These are phyloP conservation scores for Eurytoma californica DNA, from an alignment of 2,888 invertebrate genomes.

Conservation along the genomic window DNA sequence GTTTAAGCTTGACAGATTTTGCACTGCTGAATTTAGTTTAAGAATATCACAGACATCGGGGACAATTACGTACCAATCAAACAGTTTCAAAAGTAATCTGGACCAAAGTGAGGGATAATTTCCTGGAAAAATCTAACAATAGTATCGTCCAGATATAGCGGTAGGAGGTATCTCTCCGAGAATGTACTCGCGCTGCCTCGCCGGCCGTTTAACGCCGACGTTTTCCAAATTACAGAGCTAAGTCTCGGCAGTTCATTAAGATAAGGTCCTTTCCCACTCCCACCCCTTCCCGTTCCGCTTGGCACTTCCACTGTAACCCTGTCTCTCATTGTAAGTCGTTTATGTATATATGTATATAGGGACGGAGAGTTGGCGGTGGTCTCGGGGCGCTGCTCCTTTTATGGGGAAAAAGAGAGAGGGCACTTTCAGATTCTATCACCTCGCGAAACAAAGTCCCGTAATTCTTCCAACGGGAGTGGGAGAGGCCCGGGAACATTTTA, in stretches of 20 bases:
- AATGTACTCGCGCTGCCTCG: slow-evolving; percentile 28
- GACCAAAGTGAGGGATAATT: no score
- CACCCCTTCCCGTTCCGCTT: slow-evolving; percentile 56
- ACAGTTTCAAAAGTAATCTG: no score
- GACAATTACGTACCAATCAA: no score
- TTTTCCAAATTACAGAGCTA: slow-evolving; percentile 54
- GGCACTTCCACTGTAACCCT: slow-evolving; percentile 27
- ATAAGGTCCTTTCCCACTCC: slow-evolving; percentile 64
- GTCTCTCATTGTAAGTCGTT: background rate
- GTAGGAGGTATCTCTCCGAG: slow-evolving; percentile 1
- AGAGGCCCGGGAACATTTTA: slow-evolving; percentile 15
- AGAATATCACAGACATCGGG: no score
- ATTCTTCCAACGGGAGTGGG: slow-evolving; percentile 55
- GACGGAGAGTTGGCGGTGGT: background rate
- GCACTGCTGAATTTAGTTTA: no score
- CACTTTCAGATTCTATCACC: slow-evolving; percentile 62
- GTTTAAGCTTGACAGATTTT: no score
- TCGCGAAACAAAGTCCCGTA: slow-evolving; percentile 63
- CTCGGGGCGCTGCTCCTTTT: slow-evolving; percentile 41
- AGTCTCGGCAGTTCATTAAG: slow-evolving; percentile 66
- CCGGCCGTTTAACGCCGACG: slow-evolving; percentile 50
- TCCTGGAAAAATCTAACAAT: slow-evolving; percentile 2
- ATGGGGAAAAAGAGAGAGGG: slow-evolving; percentile 19
- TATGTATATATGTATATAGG: background rate
- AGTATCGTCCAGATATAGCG: background rate